Percentiles rank a stretch among this genome's conserved stretches.
Evolutionary conservation across 2,888 invertebrate genomes (phyloP).

Genomic region (Drosophila melanocephala): DNA sequence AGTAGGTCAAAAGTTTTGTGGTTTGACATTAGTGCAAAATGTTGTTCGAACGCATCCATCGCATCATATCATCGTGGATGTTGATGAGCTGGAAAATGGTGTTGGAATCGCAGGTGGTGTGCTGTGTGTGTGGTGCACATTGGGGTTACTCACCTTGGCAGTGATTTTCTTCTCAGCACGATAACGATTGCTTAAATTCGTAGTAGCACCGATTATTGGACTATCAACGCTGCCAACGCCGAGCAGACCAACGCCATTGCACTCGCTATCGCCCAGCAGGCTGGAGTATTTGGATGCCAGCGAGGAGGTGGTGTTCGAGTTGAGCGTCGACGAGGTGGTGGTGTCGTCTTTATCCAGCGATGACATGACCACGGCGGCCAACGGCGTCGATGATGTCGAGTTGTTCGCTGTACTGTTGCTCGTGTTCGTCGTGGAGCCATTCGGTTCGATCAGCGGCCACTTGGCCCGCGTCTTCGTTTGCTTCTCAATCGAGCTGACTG

Average conservation of each 20-base stretch:
- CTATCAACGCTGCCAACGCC: slow-evolving; percentile 65
- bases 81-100: slow-evolving; percentile 52
- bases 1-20: neutral
- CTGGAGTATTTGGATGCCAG: slow-evolving; percentile 83
- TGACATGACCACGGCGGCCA: slow-evolving; percentile 78
- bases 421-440: slow-evolving; percentile 71
- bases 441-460: slow-evolving; percentile 82
- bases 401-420: slow-evolving; percentile 81
- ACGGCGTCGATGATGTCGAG: slow-evolving; percentile 82
- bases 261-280: slow-evolving; percentile 81
- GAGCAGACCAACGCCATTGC: slow-evolving; percentile 61
- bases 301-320: slow-evolving; percentile 81
- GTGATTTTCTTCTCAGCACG: slow-evolving; percentile 85
- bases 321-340: slow-evolving; percentile 77
- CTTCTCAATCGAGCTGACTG: slow-evolving; percentile 85
- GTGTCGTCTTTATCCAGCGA: slow-evolving; percentile 81
- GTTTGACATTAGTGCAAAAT: slow-evolving; percentile 31
- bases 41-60: slow-evolving; percentile 15
- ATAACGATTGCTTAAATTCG: slow-evolving; percentile 83
- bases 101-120: neutral
- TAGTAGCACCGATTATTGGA: slow-evolving; percentile 70
- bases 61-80: slow-evolving; percentile 14
- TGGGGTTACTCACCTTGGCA: slow-evolving; percentile 83
- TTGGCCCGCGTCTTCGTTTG: slow-evolving; percentile 84
- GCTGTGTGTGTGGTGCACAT: neutral